phyloP scores from a whole-genome alignment of 2,888 invertebrate species.

The Adelognathus sp. region DNA sequence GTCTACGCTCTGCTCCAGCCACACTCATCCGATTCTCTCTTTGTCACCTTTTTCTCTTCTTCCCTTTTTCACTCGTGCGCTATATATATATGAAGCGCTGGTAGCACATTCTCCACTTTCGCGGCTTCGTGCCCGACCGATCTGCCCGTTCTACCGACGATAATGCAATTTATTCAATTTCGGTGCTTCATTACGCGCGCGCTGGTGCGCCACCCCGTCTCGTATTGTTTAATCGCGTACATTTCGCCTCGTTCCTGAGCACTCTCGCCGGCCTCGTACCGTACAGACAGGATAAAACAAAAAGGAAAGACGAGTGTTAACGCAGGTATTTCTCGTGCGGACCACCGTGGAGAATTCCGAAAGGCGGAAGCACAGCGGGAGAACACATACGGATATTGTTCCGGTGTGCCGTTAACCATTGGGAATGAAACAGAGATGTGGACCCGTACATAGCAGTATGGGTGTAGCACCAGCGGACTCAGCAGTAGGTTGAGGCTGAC shows the following conservation, averaged over 20 bases:
- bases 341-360: conserved; percentile 8
- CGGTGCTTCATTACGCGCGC: conserved; percentile 68
- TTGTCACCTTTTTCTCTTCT: conserved; percentile 16
- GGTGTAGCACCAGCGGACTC: background rate
- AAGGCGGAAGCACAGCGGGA: conserved; percentile 16
- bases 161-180: conserved; percentile 70
- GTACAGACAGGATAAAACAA: background rate
- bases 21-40: conserved; percentile 37
- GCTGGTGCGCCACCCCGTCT: too few relatives aligned
- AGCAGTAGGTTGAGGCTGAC: conserved; percentile 4
- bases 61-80: background rate
- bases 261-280: conserved; percentile 14
- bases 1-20: conserved; percentile 28
- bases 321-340: conserved; percentile 10
- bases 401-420: background rate
- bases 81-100: too few relatives aligned
- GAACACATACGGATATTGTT: conserved; percentile 36
- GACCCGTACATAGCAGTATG: background rate
- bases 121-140: conserved; percentile 48
- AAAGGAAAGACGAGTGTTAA: background rate
- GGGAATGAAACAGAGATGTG: background rate
- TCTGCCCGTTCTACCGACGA: conserved; percentile 46
- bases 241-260: background rate
- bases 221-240: conserved; percentile 65
- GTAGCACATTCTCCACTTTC: conserved; percentile 20